phyloP scores from a whole-genome alignment of 64 coral and sea anemone species.

The Montipora foliosa region DNA sequence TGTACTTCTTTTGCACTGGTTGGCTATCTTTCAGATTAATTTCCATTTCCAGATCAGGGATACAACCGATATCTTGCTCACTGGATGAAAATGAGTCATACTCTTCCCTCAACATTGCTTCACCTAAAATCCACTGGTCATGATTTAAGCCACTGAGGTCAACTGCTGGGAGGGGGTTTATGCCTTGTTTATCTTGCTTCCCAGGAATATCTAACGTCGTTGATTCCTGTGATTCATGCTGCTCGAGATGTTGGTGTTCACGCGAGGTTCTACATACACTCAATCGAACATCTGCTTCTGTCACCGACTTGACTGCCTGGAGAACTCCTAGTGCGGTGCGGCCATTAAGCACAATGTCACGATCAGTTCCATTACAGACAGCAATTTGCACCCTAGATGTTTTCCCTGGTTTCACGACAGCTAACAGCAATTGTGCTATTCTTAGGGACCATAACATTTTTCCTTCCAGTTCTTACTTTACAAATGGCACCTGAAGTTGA shows the following conservation, averaged over 20 bases:
- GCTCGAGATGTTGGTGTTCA: background rate
- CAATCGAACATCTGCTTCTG: constrained; percentile 30
- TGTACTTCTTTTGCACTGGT: constrained; percentile 63
- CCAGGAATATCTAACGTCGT: too few species aligned
- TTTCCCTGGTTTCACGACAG: constrained; percentile 51
- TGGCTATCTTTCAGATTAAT: constrained; percentile 11
- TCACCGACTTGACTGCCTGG: constrained; percentile 36
- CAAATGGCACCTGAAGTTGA: background rate
- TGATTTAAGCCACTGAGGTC: background rate
- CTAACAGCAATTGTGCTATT: background rate
- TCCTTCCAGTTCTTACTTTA: constrained; percentile 12
- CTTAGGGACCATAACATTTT: background rate
- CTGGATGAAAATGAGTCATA: constrained; percentile 13
- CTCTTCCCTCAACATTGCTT: constrained; percentile 36
- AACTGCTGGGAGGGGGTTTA: background rate
- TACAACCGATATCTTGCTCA: constrained; percentile 21
- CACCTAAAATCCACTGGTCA: background rate
- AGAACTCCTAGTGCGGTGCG: constrained; percentile 19
- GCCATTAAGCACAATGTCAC: constrained; percentile 9
- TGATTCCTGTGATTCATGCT: background rate
- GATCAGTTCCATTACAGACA: constrained; percentile 28
- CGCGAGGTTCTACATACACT: background rate
- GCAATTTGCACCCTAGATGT: constrained; percentile 1
- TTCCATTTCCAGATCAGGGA: constrained; percentile 43
- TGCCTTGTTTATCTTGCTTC: background rate